Evolutionary conservation across 2,888 invertebrate species (phyloP).

Genomic region (Hecatera dysodea): DNA sequence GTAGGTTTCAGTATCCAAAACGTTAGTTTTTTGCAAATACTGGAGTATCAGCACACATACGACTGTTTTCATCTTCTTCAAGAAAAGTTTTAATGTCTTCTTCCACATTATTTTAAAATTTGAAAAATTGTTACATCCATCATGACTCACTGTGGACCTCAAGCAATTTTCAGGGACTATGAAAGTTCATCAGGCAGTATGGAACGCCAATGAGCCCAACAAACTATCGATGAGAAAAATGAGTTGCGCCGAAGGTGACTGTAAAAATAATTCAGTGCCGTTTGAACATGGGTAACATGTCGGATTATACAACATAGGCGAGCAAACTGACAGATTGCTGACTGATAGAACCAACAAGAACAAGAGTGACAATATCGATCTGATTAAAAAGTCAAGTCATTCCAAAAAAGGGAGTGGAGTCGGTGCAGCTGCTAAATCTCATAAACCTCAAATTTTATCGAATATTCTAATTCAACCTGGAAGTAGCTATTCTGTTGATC

Average conservation of each 20-base stretch:
- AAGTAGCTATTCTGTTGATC: no score
- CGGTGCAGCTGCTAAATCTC: neutral
- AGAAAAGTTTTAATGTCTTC: no score
- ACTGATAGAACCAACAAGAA: neutral
- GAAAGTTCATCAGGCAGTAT: conserved; percentile 15
- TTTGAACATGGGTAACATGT: neutral
- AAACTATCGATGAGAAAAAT: conserved; percentile 10
- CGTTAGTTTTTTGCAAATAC: no score
- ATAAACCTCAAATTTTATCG: neutral
- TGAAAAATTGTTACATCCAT: neutral
- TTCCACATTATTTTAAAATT: no score
- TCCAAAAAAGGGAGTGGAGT: neutral
- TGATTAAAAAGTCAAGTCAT: conserved; percentile 2
- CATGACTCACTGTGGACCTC: neutral
- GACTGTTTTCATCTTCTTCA: no score
- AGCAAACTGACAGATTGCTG: neutral
- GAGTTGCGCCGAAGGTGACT: conserved; percentile 1
- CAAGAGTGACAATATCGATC: neutral
- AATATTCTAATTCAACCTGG: neutral
- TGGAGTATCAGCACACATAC: no score
- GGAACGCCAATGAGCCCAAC: conserved; percentile 1
- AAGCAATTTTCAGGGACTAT: conserved; percentile 11
- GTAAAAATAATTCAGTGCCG: conserved; percentile 7
- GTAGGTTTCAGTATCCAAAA: no score
- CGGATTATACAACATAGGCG: neutral